Base-by-base conservation (phyloP, 2,797 vertebrate species). In the Diplodus puntazzo region DNA sequence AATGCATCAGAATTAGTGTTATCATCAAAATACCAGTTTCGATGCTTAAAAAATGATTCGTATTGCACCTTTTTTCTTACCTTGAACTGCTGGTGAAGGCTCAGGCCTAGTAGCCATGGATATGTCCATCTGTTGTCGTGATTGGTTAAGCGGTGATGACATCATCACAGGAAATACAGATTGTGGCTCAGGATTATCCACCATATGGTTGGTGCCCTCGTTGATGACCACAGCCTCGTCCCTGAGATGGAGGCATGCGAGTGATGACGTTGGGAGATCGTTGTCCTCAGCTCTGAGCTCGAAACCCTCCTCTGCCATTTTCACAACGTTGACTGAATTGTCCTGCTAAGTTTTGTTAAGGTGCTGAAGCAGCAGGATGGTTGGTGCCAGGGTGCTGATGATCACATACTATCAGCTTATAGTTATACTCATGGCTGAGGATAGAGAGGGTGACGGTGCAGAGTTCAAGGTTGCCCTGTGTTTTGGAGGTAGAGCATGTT, bases 241-340 rank as follows among this genome's bases (percentile, higher is more conserved):
- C 16, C 93, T 94, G 87, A 96, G 96, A 76, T 96, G 95, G 77
- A 97, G 93, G 0, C 95, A 94, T 85, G 95, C 95, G 71, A 97
- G 92, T 20, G 95, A 94, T 3, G 94, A 95, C 87, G 93, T 95
- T 77, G 95, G 88, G 61, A 92, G 81, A 79, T 97, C 87, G 48
- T 95, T 87, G 87, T 96, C 96, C 52, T 86, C 75, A 3, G 74
- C 94, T 0, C 92, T 91, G 84, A 95, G 95, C 76, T 95, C 96
- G 87, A 95, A 97, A 73, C 94, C 93, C 11, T 97, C 93, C 0
- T 95, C 86, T 54, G 91, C 88, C 93, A 93, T 94, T 88, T 92
- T 91, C 63, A 74, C 73, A 76, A 73, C 48, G 62, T 59, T 69
- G 70, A 87, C 82, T 57, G 39, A 83, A 79, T 21, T 46, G 83